Evolutionary conservation across 2,113 vertebrate genomes (phyloP).

Genomic region (Tachycineta bicolor): DNA sequence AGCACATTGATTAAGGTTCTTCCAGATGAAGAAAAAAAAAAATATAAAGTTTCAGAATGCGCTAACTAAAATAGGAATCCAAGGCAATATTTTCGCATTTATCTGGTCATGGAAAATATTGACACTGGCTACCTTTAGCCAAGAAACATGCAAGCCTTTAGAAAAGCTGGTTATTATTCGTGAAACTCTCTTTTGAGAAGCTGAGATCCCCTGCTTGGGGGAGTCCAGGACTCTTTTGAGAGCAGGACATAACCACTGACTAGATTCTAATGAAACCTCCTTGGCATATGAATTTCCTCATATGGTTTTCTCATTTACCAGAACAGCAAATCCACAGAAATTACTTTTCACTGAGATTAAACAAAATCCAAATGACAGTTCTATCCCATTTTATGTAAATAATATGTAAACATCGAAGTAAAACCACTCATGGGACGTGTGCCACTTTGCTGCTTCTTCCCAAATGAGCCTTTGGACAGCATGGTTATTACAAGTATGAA

Average conservation of each 20-base stretch:
- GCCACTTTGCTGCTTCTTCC: neutral
- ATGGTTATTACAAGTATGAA: neutral
- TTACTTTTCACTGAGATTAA: constrained; percentile 11
- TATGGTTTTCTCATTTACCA: neutral
- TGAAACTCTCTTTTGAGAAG: neutral
- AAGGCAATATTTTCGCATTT: neutral
- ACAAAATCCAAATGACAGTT: neutral
- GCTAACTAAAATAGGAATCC: neutral
- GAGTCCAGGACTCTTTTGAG: neutral
- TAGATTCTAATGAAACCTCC: neutral
- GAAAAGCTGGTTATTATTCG: neutral
- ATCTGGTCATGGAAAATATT: neutral
- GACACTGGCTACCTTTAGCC: neutral
- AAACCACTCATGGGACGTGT: neutral
- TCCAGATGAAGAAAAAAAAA: neutral
- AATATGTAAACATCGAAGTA: neutral
- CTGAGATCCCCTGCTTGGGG: neutral
- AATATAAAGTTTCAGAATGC: neutral
- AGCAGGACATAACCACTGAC: neutral
- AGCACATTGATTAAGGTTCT: neutral
- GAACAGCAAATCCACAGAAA: constrained; percentile 10
- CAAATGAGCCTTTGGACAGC: neutral
- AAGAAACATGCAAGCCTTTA: neutral
- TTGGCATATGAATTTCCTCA: neutral
- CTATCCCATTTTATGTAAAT: neutral